Evolutionary conservation across 2,888 invertebrate species (phyloP).

Genomic region (Steromphala cineraria): DNA sequence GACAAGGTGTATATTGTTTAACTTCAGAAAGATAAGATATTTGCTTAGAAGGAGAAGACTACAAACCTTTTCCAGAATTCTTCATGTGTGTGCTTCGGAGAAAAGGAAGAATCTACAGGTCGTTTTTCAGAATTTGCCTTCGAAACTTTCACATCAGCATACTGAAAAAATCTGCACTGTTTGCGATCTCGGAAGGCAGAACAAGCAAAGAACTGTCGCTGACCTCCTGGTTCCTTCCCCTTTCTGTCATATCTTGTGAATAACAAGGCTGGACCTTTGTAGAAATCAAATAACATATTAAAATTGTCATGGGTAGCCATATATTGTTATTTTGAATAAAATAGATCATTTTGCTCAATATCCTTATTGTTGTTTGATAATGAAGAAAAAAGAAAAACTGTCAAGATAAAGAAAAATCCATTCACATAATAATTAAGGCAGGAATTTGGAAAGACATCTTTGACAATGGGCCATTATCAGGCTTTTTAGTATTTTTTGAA

Average conservation of each 20-base stretch:
- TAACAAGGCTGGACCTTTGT: constrained; percentile 60
- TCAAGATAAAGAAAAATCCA: no score
- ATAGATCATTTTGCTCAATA: no score
- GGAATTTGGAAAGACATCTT: no score
- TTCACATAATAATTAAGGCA: no score
- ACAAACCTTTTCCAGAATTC: constrained; percentile 44
- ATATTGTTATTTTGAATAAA: not conserved
- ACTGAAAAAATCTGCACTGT: constrained; percentile 84
- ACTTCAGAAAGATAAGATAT: no score
- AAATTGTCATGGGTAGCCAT: not conserved
- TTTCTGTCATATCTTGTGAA: constrained; percentile 49
- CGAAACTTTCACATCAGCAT: constrained; percentile 77
- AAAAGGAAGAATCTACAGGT: constrained; percentile 49
- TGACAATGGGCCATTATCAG: no score
- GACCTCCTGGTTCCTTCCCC: constrained; percentile 27
- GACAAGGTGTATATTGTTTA: no score
- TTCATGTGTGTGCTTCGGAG: constrained; percentile 31
- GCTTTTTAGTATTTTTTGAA: no score
- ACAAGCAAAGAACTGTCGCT: constrained; percentile 84
- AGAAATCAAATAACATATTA: not conserved
- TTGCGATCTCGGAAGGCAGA: constrained; percentile 88
- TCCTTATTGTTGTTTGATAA: no score
- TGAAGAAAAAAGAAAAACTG: no score
- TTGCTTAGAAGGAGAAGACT: not conserved
- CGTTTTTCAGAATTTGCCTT: constrained; percentile 75